Evolutionary conservation across 2,113 vertebrate genomes (phyloP).

Genomic region (Xiphias gladius): DNA sequence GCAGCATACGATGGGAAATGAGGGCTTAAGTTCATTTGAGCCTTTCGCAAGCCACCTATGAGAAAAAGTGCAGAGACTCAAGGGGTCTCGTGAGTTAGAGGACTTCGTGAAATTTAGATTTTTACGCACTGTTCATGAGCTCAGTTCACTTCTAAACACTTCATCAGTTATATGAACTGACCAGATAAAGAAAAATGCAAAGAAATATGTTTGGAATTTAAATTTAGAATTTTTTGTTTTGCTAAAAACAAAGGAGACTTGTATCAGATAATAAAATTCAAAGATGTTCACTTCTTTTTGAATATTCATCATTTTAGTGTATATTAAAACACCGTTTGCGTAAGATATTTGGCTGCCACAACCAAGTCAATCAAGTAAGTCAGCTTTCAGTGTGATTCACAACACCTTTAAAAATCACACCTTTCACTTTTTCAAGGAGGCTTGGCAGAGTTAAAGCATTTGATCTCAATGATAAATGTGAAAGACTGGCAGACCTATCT

Average conservation of each 20-base stretch:
- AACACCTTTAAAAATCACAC: not conserved
- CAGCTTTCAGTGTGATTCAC: no score
- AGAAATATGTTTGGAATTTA: not conserved
- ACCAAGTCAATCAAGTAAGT: no score
- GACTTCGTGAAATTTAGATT: slow-evolving; percentile 55
- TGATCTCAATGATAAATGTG: not conserved
- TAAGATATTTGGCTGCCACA: not conserved
- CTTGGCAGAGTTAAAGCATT: not conserved
- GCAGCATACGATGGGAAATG: slow-evolving; percentile 33
- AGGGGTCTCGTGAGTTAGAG: slow-evolving; percentile 19
- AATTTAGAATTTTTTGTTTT: not conserved
- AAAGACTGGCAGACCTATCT: not conserved
- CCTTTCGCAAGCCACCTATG: slow-evolving; percentile 13
- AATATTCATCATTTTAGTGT: not conserved
- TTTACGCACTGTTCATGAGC: slow-evolving; percentile 47
- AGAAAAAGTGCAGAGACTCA: slow-evolving; percentile 8
- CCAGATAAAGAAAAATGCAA: not conserved
- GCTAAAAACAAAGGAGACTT: not conserved
- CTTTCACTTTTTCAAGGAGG: not conserved
- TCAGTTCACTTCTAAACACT: slow-evolving; percentile 24
- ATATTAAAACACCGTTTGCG: not conserved
- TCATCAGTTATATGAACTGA: slow-evolving; percentile 4
- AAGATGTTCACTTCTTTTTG: not conserved
- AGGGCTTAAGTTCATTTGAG: slow-evolving; percentile 38
- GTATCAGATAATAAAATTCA: not conserved